Base-by-base conservation (phyloP, 1,140 invertebrate species). In the Heterodera schachtii region DNA sequence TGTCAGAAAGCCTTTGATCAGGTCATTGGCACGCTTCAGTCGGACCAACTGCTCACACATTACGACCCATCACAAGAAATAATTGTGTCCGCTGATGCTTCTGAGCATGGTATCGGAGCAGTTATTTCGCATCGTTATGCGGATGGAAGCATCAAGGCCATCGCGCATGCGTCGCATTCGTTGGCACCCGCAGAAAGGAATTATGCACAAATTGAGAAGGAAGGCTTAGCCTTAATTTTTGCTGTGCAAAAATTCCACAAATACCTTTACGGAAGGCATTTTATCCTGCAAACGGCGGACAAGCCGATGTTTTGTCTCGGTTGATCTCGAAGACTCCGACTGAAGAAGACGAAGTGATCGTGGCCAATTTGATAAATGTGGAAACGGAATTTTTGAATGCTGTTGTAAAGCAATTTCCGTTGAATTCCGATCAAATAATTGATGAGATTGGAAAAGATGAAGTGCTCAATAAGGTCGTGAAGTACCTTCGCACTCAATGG, bases 1-100 rank as follows among this genome's bases (percentile, higher is more conserved):
- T 57, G 73, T 19, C 49, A 86, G 57, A 43, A 64, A 3, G 83
- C 86, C 9, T 91, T 91, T 84, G 49, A 44, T 82, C 2, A 80
- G 41, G 47, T 90, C 3, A 90, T 90, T 82, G 8, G 80, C 9
- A 67, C 74, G 70, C 80, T 92, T n/a, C 19, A 83, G 41, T 83
- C 84, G n/a, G 64, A 82, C n/a, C 44, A 75, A 71, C 79, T 90
- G 16, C 81, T 91, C 21, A 86, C 86, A 2, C 87, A 90, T 79
- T 92, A 90, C 82, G 89, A 92, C 70, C 85, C 88, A 41, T 78
- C 86, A 82, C 85, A 73, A 81, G 6, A 87, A 46, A 75, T 92
- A 6, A 82, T 90, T 16, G 64, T 93, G 47, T 86, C 91, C 13
- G 90, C 90, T 41, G 92, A 93, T 88, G 91, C 91, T n/a, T 91